Base-by-base conservation (phyloP, 2,113 vertebrate species). In the Cynopterus brachyotis region DNA sequence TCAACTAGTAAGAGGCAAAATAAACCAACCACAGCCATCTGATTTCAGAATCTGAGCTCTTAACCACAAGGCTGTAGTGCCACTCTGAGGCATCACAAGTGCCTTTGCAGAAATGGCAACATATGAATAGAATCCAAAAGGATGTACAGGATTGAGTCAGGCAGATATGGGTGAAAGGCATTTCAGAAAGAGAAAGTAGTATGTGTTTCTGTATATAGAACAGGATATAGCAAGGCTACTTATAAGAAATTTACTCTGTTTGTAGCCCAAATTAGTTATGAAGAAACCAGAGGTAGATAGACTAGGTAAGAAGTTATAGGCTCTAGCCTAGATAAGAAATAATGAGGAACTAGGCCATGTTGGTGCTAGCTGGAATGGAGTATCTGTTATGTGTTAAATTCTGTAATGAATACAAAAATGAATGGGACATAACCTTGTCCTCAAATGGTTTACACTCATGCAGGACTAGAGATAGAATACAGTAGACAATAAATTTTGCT, bases 401-500 rank as follows among this genome's bases (percentile, higher is more conserved):
- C 62, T 80, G 15, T 50, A 80, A 22, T 60, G 37, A 92, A 80
- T 67, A 76, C 6, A 93, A 83, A 96, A 92, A 42, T 60, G 42
- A 82, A 79, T 59, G 15, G 45, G 73, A 60, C 4, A 75, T 87
- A 89, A 84, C 64, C 30, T 78, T 92, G 20, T 70, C 35, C 83
- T 93, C 64, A 75, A 80, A 94, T 9, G 9, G 26, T 84, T 87
- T 94, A 59, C 66, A 94, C 32, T 69, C 30, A 59, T 55, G 50
- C 66, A 59, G 32, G 2, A 66, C 75, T 42, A 78, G 32, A 95
- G 30, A 92, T 81, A 28, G 22, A 22, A 73, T 85, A 96, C 32
- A 26, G 45, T 66, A 55, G 17, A 94, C 40, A 66, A 50, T 57
- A 89, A 67, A 90, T 95, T 90, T 93, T 93, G 1, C 94, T 89